A percentile compares a stretch with the other conserved stretches of the same genome.
Evolutionary conservation across 2,113 vertebrate genomes (phyloP).

Genomic region (Meles meles): DNA sequence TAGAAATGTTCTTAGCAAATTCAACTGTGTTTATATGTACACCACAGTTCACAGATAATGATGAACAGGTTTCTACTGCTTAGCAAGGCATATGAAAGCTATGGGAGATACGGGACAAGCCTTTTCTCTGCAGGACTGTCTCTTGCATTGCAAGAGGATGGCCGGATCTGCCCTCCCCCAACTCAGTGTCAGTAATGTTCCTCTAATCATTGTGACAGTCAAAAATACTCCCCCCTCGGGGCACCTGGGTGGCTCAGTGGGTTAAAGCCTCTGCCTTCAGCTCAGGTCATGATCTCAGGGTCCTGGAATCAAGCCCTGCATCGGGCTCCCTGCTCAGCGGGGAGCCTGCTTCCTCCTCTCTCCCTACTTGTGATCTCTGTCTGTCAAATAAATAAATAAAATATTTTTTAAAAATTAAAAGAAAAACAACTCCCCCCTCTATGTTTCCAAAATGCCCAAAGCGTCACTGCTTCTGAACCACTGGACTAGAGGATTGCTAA

Average conservation of each 20-base stretch:
- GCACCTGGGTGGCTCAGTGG: no score
- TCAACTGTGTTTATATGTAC: background rate
- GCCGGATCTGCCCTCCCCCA: background rate
- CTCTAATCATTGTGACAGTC: background rate
- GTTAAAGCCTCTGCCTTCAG: no score
- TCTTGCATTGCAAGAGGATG: background rate
- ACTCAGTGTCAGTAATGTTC: background rate
- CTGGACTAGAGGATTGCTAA: background rate
- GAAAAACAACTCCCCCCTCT: no score
- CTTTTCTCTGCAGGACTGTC: background rate
- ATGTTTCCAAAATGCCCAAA: background rate
- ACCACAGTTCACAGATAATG: background rate
- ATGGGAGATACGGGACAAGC: background rate
- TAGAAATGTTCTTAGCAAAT: background rate
- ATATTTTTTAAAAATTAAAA: no score
- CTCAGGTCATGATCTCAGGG: no score
- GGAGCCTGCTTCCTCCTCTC: no score
- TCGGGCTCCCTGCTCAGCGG: no score
- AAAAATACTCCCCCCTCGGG: background rate
- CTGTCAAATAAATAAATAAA: no score
- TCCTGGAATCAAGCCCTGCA: no score
- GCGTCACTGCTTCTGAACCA: background rate
- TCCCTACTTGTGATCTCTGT: no score
- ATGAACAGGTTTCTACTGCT: background rate
- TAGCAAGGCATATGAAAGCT: background rate